A percentile compares a stretch with the other conserved stretches of the same genome.
These are phyloP conservation scores for Drosophila falleni DNA, from an alignment of 2,888 invertebrate species.

Conservation along the genomic window DNA sequence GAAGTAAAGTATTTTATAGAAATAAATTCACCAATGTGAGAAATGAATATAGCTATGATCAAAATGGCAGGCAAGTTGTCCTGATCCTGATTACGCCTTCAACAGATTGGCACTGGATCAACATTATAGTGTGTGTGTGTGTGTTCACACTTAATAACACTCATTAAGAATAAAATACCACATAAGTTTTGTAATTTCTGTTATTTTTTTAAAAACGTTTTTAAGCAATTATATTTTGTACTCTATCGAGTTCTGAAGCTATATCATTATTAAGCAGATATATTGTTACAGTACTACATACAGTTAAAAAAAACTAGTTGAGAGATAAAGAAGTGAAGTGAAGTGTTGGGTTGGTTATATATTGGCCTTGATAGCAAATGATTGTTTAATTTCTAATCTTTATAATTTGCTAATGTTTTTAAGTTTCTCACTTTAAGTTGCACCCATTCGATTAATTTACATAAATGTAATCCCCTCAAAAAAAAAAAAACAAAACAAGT, in stretches of 20 bases:
- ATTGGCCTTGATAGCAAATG: constrained; percentile 74
- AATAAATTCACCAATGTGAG: constrained; percentile 38
- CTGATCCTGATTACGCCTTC: constrained; percentile 18
- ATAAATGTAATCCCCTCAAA: constrained; percentile 45
- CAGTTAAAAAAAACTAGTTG: neutral
- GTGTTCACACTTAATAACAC: constrained; percentile 3
- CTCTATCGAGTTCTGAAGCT: constrained; percentile 30
- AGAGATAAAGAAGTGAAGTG: constrained; percentile 5
- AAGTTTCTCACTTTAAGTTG: constrained; percentile 43
- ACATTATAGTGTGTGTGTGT: constrained; percentile 1
- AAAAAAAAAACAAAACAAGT: constrained; percentile 48
- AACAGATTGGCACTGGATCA: constrained; percentile 13
- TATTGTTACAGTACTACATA: constrained; percentile 37
- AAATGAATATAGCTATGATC: constrained; percentile 18
- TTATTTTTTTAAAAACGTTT: constrained; percentile 22
- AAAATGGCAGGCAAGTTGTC: constrained; percentile 22
- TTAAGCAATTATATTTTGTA: constrained; percentile 22
- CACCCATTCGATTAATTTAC: constrained; percentile 34
- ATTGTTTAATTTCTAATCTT: constrained; percentile 44
- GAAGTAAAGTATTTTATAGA: constrained; percentile 67
- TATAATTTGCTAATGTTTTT: constrained; percentile 36
- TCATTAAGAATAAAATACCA: neutral
- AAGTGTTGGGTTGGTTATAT: constrained; percentile 46
- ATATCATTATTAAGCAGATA: constrained; percentile 21
- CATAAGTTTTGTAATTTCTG: constrained; percentile 31